These are phyloP conservation scores for Merops nubicus DNA, from an alignment of 2,113 vertebrate genomes.

Conservation along the genomic window DNA sequence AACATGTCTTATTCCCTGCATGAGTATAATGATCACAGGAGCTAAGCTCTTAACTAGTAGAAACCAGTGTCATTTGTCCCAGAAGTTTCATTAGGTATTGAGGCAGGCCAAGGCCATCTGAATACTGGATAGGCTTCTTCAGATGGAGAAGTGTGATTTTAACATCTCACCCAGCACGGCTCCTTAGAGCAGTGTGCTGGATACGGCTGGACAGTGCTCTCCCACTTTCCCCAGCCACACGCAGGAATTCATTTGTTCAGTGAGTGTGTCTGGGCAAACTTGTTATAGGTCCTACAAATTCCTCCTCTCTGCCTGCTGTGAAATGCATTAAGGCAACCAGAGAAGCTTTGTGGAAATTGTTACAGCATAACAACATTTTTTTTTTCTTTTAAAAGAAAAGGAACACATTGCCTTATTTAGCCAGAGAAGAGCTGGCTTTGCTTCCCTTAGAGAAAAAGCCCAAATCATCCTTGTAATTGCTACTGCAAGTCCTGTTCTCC, in stretches of 20 bases:
- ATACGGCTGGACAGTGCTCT: not conserved
- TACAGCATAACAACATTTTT: not conserved
- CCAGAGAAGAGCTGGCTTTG: not conserved
- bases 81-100: not conserved
- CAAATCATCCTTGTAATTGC: not conserved
- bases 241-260: not conserved
- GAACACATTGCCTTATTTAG: not conserved
- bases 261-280: not conserved
- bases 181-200: not conserved
- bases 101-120: not conserved
- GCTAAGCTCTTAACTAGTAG: not conserved
- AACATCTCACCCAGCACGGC: not conserved
- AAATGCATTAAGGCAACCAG: not conserved
- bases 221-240: not conserved
- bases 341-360: not conserved
- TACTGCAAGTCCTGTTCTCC: not conserved
- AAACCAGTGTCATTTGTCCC: not conserved
- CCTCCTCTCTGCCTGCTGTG: not conserved
- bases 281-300: not conserved
- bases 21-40: not conserved
- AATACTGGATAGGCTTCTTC: not conserved
- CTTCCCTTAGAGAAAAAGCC: not conserved
- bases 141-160: not conserved
- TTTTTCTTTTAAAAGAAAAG: not conserved
- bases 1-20: not conserved